Percentiles rank a stretch among this genome's conserved stretches.
phyloP scores from a whole-genome alignment of 2,888 invertebrate species.

The Acholoe squamosa region DNA sequence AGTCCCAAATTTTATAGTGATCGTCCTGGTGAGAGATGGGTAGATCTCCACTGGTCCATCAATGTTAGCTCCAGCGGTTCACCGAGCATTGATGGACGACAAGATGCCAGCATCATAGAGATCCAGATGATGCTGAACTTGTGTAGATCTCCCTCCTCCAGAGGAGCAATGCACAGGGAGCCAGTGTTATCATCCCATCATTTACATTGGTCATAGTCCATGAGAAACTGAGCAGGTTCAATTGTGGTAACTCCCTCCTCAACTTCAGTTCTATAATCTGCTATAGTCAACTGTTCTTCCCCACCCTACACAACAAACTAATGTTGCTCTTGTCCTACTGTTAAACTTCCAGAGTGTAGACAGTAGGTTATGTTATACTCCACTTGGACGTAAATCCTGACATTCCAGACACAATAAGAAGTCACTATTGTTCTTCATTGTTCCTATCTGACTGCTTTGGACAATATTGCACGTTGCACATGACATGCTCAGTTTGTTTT shows the following conservation, averaged over 20 bases:
- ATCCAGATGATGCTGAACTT: too few species aligned
- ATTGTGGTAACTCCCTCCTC: too few species aligned
- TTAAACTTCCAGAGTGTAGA: neutral
- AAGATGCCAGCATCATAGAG: neutral
- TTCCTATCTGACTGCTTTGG: constrained; percentile 8
- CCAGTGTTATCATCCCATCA: too few species aligned
- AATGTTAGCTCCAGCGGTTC: constrained; percentile 8
- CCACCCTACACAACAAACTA: too few species aligned
- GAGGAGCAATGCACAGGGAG: too few species aligned
- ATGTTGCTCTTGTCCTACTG: too few species aligned
- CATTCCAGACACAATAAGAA: neutral
- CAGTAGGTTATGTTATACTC: neutral
- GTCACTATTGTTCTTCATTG: neutral
- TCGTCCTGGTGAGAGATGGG: neutral
- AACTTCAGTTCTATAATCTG: too few species aligned
- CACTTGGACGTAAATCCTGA: neutral
- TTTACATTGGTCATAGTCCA: too few species aligned
- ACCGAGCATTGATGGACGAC: neutral
- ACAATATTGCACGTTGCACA: constrained; percentile 5
- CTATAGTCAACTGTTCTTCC: too few species aligned
- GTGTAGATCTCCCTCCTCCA: too few species aligned
- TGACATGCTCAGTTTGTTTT: neutral
- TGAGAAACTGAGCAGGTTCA: too few species aligned
- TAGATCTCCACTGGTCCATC: neutral
- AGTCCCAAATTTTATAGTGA: too few species aligned